These are phyloP conservation scores for Nebria brevicollis DNA, from an alignment of 2,888 invertebrate genomes.

Conservation along the genomic window DNA sequence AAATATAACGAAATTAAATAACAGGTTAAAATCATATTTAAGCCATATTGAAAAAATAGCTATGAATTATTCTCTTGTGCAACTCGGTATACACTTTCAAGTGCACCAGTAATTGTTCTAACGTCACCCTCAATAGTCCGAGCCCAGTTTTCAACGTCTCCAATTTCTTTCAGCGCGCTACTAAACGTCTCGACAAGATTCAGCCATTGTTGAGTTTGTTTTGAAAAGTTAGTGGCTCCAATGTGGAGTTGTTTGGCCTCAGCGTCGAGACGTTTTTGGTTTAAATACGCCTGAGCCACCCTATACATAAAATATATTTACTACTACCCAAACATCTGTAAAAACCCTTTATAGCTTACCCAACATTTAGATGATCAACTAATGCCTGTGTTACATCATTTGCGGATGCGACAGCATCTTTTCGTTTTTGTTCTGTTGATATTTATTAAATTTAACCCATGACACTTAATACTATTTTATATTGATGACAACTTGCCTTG, in stretches of 20 bases:
- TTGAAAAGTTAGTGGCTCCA: constrained; percentile 93
- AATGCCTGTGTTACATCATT: constrained; percentile 92
- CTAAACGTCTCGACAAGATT: constrained; percentile 89
- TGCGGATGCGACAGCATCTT: constrained; percentile 92
- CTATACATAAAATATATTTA: constrained; percentile 63
- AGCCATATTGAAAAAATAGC: not conserved
- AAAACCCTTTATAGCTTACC: constrained; percentile 69
- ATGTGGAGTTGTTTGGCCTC: constrained; percentile 96
- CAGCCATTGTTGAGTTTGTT: constrained; percentile 98
- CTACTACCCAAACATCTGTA: not conserved
- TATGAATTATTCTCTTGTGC: constrained; percentile 61
- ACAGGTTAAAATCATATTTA: not conserved
- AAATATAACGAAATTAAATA: constrained; percentile 5
- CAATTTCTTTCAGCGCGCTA: constrained; percentile 92
- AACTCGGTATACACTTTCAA: constrained; percentile 93
- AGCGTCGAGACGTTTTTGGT: constrained; percentile 96
- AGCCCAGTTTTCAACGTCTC: constrained; percentile 99
- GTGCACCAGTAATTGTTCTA: constrained; percentile 88
- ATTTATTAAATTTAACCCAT: constrained; percentile 37
- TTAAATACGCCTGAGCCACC: constrained; percentile 97
- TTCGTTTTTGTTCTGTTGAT: constrained; percentile 84
- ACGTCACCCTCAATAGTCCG: constrained; percentile 96
- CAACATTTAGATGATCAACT: constrained; percentile 97
- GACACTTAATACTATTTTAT: not conserved
- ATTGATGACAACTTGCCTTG: constrained; percentile 71